Percentiles rank a stretch among this genome's conserved stretches.
Evolutionary conservation across 2,113 vertebrate species (phyloP).

Genomic region (Cynoglossus semilaevis): DNA sequence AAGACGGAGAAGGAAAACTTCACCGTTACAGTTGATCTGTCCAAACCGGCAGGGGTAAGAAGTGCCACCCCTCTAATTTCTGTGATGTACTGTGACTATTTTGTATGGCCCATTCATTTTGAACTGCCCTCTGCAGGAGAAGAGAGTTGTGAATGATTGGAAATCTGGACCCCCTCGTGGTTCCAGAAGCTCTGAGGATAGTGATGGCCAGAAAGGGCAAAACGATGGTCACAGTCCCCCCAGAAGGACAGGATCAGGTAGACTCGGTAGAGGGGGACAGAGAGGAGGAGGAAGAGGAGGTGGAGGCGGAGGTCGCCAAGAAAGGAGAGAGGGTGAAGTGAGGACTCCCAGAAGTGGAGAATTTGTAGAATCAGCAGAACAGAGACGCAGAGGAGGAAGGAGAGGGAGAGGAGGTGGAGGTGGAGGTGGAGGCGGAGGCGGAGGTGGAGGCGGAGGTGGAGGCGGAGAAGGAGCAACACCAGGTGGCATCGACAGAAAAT

Average conservation of each 20-base stretch:
- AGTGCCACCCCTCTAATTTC: too few species aligned
- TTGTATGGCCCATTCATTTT: too few species aligned
- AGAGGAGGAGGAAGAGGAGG: conserved; percentile 47
- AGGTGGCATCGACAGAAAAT: conserved; percentile 70
- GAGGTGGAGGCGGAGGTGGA: conserved; percentile 1
- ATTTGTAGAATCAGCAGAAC: conserved; percentile 44
- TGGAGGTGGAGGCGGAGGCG: conserved; percentile 11
- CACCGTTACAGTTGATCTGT: conserved; percentile 73
- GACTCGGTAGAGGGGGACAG: conserved; percentile 59
- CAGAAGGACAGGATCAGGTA: conserved; percentile 57
- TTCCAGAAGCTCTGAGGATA: conserved; percentile 59
- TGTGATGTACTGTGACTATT: too few species aligned
- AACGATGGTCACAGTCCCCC: conserved; percentile 53
- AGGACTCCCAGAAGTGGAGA: conserved; percentile 55
- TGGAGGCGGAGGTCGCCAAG: conserved; percentile 26
- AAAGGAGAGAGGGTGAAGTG: conserved; percentile 46
- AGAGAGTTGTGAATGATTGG: conserved; percentile 75
- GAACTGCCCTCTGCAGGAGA: conserved; percentile 72
- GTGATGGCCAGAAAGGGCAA: conserved; percentile 26
- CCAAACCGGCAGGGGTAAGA: conserved; percentile 62
- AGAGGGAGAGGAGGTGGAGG: conserved; percentile 20
- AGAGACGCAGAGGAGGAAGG: conserved; percentile 36
- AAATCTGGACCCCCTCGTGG: conserved; percentile 54
- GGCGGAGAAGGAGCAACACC: conserved; percentile 32
- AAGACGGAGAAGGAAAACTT: conserved; percentile 80